Evolutionary conservation across 2,113 vertebrate species (phyloP).

Genomic region (Verasper variegatus): DNA sequence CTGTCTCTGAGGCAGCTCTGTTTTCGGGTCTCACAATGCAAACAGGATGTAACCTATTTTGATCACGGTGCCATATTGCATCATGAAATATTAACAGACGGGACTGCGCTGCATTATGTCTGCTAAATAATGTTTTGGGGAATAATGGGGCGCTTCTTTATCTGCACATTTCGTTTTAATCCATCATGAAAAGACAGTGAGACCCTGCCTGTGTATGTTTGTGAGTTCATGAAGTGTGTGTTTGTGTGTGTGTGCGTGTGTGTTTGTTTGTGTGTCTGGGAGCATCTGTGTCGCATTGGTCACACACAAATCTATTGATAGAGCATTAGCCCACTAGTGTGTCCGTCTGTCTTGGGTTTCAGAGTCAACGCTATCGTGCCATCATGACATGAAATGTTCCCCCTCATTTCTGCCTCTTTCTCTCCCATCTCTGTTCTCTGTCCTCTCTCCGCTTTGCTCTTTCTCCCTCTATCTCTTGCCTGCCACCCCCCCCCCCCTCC

Average conservation of each 20-base stretch:
- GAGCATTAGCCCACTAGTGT: conserved; percentile 41
- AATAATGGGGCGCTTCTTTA: conserved; percentile 48
- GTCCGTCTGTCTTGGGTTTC: conserved; percentile 25
- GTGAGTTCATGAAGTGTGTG: neutral
- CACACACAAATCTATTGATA: conserved; percentile 56
- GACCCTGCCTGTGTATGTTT: conserved; percentile 5
- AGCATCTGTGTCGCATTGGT: conserved; percentile 52
- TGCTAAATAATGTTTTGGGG: conserved; percentile 61
- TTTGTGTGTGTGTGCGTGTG: conserved; percentile 18
- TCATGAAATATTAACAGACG: conserved; percentile 83
- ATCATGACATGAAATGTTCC: conserved; percentile 40
- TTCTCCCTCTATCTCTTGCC: conserved; percentile 51
- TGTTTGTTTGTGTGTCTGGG: conserved; percentile 30
- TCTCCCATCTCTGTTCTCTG: conserved; percentile 34
- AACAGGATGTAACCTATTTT: conserved; percentile 84
- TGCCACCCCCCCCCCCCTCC: conserved; percentile 36
- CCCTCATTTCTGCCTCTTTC: conserved; percentile 49
- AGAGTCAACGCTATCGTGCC: conserved; percentile 36
- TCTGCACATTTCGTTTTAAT: conserved; percentile 16
- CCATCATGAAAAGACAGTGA: neutral
- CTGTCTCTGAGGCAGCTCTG: conserved; percentile 59
- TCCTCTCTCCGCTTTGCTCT: conserved; percentile 31
- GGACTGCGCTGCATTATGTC: conserved; percentile 74
- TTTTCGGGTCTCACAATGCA: conserved; percentile 75
- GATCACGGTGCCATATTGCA: conserved; percentile 83